These are phyloP conservation scores for Ophioderma brevispina DNA, from an alignment of 35 echinoderm and acorn worm genomes.

Conservation along the genomic window DNA sequence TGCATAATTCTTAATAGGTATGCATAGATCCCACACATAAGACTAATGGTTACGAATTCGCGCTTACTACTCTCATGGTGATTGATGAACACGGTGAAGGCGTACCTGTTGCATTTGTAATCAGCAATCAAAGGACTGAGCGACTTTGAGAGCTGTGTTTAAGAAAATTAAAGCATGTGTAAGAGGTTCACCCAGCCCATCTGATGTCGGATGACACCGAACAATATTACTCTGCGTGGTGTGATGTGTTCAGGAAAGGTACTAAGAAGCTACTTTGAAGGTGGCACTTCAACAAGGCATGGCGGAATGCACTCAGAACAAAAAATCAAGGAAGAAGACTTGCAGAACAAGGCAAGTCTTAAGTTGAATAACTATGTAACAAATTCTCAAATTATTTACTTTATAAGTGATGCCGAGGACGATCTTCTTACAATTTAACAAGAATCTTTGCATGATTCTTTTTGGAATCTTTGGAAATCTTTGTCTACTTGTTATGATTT, in stretches of 20 bases:
- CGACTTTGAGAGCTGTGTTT: conserved; percentile 1
- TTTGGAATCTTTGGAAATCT: too few species aligned
- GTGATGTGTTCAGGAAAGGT: neutral
- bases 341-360: neutral
- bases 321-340: too few species aligned
- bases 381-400: too few species aligned
- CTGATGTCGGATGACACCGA: conserved; percentile 24
- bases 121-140: conserved; percentile 34
- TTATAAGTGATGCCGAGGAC: too few species aligned
- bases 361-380: too few species aligned
- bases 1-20: too few species aligned
- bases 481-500: too few species aligned
- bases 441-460: too few species aligned
- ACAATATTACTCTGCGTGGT: conserved; percentile 4
- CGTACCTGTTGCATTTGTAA: conserved; percentile 39
- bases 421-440: too few species aligned
- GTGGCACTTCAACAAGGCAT: conserved; percentile 19
- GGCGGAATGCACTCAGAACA: conserved; percentile 9
- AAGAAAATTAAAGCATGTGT: neutral
- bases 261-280: conserved; percentile 5
- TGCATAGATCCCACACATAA: conserved; percentile 30
- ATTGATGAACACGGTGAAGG: conserved; percentile 39
- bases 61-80: conserved; percentile 31
- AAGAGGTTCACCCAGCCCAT: neutral
- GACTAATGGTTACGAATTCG: conserved; percentile 46